Conservation (phyloP, 2,113 vertebrate genomes). For the Xiphias gladius region DNA sequence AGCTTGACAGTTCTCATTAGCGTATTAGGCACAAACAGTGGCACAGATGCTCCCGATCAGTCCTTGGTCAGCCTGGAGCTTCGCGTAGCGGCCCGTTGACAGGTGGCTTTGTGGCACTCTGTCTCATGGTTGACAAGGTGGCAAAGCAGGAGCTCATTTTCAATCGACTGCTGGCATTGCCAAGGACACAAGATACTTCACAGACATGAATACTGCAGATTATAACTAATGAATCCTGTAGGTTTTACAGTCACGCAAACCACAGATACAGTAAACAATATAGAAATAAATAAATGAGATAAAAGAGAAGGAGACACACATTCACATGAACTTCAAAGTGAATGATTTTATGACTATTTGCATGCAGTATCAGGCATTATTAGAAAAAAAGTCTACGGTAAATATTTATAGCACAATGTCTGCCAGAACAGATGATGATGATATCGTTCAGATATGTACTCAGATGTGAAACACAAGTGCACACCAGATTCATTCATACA, state of each 20-base stretch:
- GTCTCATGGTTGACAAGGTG: constrained; percentile 80
- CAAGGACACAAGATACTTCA: constrained; percentile 66
- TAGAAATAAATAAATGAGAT: background rate
- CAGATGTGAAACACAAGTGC: background rate
- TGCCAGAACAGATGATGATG: background rate
- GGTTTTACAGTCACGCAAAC: constrained; percentile 31
- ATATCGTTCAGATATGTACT: background rate
- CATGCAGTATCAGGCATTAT: background rate
- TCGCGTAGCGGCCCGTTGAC: constrained; percentile 75
- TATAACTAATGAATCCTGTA: constrained; percentile 27
- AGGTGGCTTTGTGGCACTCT: constrained; percentile 82
- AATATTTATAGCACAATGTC: background rate
- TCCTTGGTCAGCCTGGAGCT: constrained; percentile 74
- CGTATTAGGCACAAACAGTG: constrained; percentile 81
- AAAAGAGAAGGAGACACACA: background rate
- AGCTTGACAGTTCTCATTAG: constrained; percentile 85
- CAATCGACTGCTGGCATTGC: constrained; percentile 67
- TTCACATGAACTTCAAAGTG: background rate
- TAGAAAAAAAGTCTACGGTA: background rate
- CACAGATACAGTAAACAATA: background rate
- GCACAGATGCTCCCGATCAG: constrained; percentile 83
- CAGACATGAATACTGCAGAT: constrained; percentile 23
- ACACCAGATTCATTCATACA: background rate
- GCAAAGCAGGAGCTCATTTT: constrained; percentile 71
- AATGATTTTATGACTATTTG: background rate